Percentiles rank a stretch among this genome's conserved stretches.
phyloP scores from a whole-genome alignment of 2,797 vertebrate genomes.

The Australoheros facetus region DNA sequence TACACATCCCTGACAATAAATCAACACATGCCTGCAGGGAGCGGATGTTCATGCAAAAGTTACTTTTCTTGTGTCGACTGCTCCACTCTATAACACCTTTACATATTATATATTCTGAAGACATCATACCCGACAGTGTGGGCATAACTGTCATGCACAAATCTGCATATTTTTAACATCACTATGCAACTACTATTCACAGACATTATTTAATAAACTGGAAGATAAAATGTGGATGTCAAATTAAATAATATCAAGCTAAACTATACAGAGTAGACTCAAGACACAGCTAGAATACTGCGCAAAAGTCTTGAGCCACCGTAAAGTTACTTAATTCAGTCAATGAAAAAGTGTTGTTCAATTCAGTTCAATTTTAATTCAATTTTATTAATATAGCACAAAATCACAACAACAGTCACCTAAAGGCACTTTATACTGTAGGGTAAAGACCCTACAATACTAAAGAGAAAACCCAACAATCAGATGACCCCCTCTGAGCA shows the following conservation, averaged over 20 bases:
- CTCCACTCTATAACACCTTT: background rate
- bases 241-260: background rate
- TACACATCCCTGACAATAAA: background rate
- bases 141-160: background rate
- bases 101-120: background rate
- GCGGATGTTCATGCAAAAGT: background rate
- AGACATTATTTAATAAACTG: background rate
- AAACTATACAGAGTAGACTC: accelerated
- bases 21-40: background rate
- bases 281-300: background rate
- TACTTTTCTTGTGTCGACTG: background rate
- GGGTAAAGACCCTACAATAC: too few relatives aligned
- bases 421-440: too few relatives aligned
- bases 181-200: background rate
- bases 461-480: too few relatives aligned
- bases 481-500: too few relatives aligned
- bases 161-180: background rate
- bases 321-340: too few relatives aligned
- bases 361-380: too few relatives aligned
- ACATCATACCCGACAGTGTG: background rate
- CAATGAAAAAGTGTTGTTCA: too few relatives aligned
- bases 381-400: too few relatives aligned
- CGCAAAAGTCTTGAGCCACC: background rate
- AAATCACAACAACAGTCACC: too few relatives aligned
- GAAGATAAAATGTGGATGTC: background rate